Evolutionary conservation across 2,888 invertebrate species (phyloP).

Genomic region (Dione juno): DNA sequence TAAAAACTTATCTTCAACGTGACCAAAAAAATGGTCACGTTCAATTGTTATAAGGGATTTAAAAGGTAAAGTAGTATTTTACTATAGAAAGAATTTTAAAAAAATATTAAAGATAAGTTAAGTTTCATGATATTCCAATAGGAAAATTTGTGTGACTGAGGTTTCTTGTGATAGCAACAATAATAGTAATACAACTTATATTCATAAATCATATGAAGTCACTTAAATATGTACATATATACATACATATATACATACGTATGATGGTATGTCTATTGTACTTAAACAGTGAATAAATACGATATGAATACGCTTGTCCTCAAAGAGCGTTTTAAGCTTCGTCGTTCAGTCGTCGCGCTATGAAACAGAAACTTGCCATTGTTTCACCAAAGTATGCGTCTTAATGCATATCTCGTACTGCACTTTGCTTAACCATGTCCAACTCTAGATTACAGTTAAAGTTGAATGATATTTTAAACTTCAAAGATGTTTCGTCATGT

Average conservation of each 20-base stretch:
- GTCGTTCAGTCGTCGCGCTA: slow-evolving; percentile 39
- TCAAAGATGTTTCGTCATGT: slow-evolving; percentile 36
- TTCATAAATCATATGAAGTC: too few species aligned
- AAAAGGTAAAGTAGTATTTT: neutral
- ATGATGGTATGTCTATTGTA: neutral
- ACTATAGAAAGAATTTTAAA: too few species aligned
- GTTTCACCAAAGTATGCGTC: slow-evolving; percentile 59
- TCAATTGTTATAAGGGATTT: slow-evolving; percentile 1
- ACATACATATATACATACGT: neutral
- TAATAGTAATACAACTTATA: too few species aligned
- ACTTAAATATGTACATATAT: too few species aligned
- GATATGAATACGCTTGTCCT: slow-evolving; percentile 40
- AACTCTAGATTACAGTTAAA: slow-evolving; percentile 58
- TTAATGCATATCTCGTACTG: slow-evolving; percentile 57
- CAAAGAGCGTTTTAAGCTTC: slow-evolving; percentile 52
- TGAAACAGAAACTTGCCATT: slow-evolving; percentile 68
- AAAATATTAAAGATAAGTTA: too few species aligned
- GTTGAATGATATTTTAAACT: slow-evolving; percentile 14
- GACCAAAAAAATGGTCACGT: slow-evolving; percentile 9
- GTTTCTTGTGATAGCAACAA: too few species aligned
- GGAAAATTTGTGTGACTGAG: too few species aligned
- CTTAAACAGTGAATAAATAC: slow-evolving; percentile 1
- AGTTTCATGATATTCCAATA: too few species aligned
- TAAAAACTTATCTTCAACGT: slow-evolving; percentile 4
- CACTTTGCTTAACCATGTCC: slow-evolving; percentile 61